Evolutionary conservation across 2,888 invertebrate species (phyloP), one percentile per base, ranked within the genome.

Genomic region (Acleris emargana): DNA sequence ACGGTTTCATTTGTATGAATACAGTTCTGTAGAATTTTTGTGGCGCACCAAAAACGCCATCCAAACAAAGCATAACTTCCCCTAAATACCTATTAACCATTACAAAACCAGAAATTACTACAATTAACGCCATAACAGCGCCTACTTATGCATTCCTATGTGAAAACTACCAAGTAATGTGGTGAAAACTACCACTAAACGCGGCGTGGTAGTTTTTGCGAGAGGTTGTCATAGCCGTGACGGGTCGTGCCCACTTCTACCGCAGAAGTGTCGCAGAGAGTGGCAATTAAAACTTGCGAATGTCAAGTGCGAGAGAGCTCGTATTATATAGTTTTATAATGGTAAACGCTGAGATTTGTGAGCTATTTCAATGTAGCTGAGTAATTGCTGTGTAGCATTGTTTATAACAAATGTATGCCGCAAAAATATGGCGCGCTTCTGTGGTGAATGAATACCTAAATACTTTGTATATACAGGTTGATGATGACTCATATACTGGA

Each of bases 221-320:
- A 78, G 79, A 76, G 81, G 80, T 76, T 74, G 80, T 78, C 75
- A 63, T 61, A 53, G 80, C 72, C 76, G 79, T 82, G 83, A 78
- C 82, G 82, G 77, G 76, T 73, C 73, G 75, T 75, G 79, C 79
- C 85, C 88, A 83, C 88, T 84, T 78, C 79, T 78, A 82, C 86
- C 88, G 81, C 88, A 78, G 53, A 79, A 83, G 84, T 76, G 80
- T 77, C 77, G 80, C 83, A 78, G 83, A 89, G 90, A 85, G 87
- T 81, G 82, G 90, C 91, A 91, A 91, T 91, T 91, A 91, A 90
- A 91, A 91, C 87, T 91, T 90, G 87, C 89, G 86, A 90, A 91
- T 91, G 91, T 91, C 90, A 89, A 91, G 89, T 81, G 82, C 76
- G 72, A 78, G 81, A 77, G 64, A 76, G 73, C 76, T 77, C 76